phyloP scores from a whole-genome alignment of 2,888 invertebrate species.

The Bombylius discolor region DNA sequence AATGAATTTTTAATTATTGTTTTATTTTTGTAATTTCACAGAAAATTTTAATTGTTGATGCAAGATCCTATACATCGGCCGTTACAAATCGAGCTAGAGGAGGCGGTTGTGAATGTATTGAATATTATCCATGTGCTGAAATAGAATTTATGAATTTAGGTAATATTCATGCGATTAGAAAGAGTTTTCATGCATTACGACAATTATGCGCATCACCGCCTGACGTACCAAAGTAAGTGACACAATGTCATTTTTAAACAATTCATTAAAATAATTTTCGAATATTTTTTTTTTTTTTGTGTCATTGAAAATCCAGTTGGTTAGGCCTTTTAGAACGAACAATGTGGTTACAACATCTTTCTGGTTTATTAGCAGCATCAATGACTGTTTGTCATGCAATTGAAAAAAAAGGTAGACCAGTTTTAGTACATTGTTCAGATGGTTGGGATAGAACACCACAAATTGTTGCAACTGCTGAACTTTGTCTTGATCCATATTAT shows the following conservation, averaged over 20 bases:
- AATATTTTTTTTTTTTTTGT: too few relatives aligned
- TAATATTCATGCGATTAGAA: conserved; percentile 91
- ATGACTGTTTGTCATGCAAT: conserved; percentile 68
- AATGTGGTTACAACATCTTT: conserved; percentile 84
- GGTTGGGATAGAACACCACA: conserved; percentile 99
- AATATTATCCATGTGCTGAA: conserved; percentile 90
- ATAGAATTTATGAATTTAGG: conserved; percentile 95
- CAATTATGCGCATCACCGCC: conserved; percentile 63
- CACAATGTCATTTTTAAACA: background rate
- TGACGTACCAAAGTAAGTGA: conserved; percentile 62
- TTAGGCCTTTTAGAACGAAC: conserved; percentile 76
- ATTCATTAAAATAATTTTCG: too few relatives aligned
- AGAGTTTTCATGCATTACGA: conserved; percentile 80
- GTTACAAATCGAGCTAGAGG: conserved; percentile 93
- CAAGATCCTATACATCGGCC: conserved; percentile 90
- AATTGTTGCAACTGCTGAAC: conserved; percentile 83
- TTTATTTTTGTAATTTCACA: conserved; percentile 23
- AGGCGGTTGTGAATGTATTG: conserved; percentile 91
- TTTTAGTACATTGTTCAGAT: conserved; percentile 94
- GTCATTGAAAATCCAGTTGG: conserved; percentile 51
- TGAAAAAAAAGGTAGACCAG: conserved; percentile 70
- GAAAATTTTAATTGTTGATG: conserved; percentile 86
- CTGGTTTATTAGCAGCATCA: conserved; percentile 70
- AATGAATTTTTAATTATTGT: background rate
- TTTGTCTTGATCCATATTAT: conserved; percentile 88